Conservation (phyloP, 2,797 vertebrate genomes). For the Mastacembelus armatus region DNA sequence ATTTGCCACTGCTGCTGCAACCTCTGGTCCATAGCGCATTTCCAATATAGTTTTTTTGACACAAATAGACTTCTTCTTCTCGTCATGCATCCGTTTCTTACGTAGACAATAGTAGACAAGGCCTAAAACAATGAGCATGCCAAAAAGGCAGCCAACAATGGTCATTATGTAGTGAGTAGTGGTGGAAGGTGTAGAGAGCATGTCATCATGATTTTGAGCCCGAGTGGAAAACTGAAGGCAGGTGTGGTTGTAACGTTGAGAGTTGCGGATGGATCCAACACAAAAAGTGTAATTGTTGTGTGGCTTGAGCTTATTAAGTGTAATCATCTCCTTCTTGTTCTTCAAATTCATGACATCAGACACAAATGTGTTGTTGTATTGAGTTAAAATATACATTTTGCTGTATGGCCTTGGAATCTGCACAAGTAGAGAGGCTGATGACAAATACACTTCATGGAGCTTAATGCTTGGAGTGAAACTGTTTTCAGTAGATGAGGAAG, state of each 20-base stretch:
- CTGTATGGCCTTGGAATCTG: slow-evolving; percentile 95
- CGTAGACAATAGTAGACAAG: slow-evolving; percentile 96
- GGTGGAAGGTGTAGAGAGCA: slow-evolving; percentile 91
- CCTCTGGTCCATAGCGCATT: slow-evolving; percentile 97
- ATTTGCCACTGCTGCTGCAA: slow-evolving; percentile 88
- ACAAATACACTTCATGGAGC: slow-evolving; percentile 92
- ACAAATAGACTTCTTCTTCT: slow-evolving; percentile 96
- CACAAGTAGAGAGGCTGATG: slow-evolving; percentile 92
- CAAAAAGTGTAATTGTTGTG: slow-evolving; percentile 98
- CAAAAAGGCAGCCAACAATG: slow-evolving; percentile 96
- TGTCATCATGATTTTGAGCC: slow-evolving; percentile 86
- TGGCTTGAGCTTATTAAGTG: slow-evolving; percentile 91
- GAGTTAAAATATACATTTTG: slow-evolving; percentile 98
- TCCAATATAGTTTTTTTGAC: slow-evolving; percentile 99
- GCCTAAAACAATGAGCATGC: slow-evolving; percentile 96
- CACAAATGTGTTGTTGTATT: slow-evolving; percentile 95
- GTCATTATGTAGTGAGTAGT: slow-evolving; percentile 99
- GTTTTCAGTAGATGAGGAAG: slow-evolving; percentile 87
- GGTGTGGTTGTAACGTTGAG: slow-evolving; percentile 95
- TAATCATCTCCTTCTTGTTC: slow-evolving; percentile 95
- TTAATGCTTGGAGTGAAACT: slow-evolving; percentile 91
- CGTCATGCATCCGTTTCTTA: slow-evolving; percentile 92
- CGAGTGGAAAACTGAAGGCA: slow-evolving; percentile 93
- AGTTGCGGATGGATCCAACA: slow-evolving; percentile 95
- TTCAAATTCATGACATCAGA: slow-evolving; percentile 96